phyloP scores from a whole-genome alignment of 2,888 invertebrate species.

The Leptinotarsa peninsularis region DNA sequence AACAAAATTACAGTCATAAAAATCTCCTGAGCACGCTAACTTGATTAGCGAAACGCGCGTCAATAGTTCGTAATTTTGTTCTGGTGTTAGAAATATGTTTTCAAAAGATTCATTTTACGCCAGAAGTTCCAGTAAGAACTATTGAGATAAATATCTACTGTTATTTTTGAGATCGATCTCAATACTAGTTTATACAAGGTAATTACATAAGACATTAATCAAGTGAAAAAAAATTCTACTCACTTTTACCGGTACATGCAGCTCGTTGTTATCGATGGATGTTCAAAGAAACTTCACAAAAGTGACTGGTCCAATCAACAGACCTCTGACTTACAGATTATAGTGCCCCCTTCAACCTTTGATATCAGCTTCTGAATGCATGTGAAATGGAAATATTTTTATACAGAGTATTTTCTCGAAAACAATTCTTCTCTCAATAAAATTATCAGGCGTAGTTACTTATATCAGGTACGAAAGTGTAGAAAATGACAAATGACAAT shows the following conservation, averaged over 20 bases:
- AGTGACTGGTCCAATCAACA: conserved; percentile 35
- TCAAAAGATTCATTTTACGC: too few relatives aligned
- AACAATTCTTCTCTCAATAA: background rate
- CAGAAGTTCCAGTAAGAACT: too few relatives aligned
- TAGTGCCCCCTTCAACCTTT: conserved; percentile 50
- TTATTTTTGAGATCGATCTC: too few relatives aligned
- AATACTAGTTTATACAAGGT: too few relatives aligned
- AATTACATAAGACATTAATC: too few relatives aligned
- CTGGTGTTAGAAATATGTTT: too few relatives aligned
- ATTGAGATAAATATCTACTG: too few relatives aligned
- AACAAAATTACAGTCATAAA: too few relatives aligned
- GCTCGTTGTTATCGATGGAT: conserved; percentile 14
- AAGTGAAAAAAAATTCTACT: conserved; percentile 39
- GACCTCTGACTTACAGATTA: conserved; percentile 53
- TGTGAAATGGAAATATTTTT: conserved; percentile 15
- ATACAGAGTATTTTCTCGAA: background rate
- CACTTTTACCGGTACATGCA: conserved; percentile 46
- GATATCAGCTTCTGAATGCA: conserved; percentile 44
- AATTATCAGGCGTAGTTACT: background rate
- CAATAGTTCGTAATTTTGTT: too few relatives aligned
- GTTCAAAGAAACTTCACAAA: conserved; percentile 9
- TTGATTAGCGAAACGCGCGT: too few relatives aligned
- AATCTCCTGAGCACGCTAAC: too few relatives aligned
- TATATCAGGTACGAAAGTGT: background rate
- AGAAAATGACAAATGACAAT: too few relatives aligned